Conservation (phyloP, 2,888 invertebrate genomes). For the Nomada fabriciana region DNA sequence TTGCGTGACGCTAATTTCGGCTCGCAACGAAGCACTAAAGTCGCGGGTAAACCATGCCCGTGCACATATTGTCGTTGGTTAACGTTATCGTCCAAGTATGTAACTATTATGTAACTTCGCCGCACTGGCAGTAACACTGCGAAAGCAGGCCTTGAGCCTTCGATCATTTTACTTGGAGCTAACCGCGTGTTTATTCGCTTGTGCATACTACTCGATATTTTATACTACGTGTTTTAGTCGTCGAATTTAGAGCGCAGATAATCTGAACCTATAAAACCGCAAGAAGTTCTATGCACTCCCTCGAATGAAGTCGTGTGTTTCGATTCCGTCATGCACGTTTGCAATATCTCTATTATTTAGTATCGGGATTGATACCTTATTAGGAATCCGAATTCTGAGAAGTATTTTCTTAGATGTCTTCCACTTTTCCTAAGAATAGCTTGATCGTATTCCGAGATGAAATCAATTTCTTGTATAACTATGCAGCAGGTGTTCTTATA, state of each 20-base stretch:
- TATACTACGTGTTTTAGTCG: constrained; percentile 9
- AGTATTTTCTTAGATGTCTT: background rate
- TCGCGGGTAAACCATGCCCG: constrained; percentile 7
- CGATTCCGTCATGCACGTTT: background rate
- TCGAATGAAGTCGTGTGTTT: background rate
- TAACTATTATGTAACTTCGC: constrained; percentile 30
- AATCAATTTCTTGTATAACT: background rate
- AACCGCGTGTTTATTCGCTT: constrained; percentile 21
- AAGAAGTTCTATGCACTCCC: background rate
- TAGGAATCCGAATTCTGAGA: background rate
- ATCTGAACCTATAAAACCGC: constrained; percentile 14
- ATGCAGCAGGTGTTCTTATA: too few species aligned
- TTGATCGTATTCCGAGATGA: background rate
- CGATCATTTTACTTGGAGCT: constrained; percentile 38
- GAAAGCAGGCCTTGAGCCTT: constrained; percentile 35
- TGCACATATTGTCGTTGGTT: background rate
- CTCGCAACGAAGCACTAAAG: constrained; percentile 21
- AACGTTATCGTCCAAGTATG: constrained; percentile 25
- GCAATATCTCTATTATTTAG: background rate
- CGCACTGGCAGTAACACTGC: constrained; percentile 15
- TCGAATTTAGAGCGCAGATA: background rate
- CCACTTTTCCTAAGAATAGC: background rate
- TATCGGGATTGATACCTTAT: background rate
- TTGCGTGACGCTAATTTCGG: constrained; percentile 25
- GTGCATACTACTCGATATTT: constrained; percentile 21